A percentile compares a stretch with the other conserved stretches of the same genome.
Evolutionary conservation across 2,888 invertebrate genomes (phyloP).

Genomic region (Habrosyne pyritoides): DNA sequence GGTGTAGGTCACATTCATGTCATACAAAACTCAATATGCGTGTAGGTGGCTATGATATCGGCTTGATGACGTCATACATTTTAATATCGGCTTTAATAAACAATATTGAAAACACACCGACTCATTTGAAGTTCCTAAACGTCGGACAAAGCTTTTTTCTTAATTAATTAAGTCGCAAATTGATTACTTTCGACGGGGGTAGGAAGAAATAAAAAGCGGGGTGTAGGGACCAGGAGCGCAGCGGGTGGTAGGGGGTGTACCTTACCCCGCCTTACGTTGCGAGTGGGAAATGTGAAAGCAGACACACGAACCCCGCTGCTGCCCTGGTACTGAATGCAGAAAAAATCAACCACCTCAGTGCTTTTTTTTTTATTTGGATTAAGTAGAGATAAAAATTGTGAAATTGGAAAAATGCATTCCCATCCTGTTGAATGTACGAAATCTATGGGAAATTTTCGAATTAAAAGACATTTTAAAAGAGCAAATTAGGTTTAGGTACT

Average conservation of each 20-base stretch:
- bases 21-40: neutral
- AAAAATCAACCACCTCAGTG: slow-evolving; percentile 28
- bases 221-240: slow-evolving; percentile 73
- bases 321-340: slow-evolving; percentile 63
- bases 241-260: slow-evolving; percentile 63
- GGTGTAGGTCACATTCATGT: too few species aligned
- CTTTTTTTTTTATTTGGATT: slow-evolving; percentile 3
- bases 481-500: too few species aligned
- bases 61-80: slow-evolving; percentile 9
- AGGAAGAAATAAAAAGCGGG: slow-evolving; percentile 79
- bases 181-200: slow-evolving; percentile 80
- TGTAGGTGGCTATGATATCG: neutral
- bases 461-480: too few species aligned
- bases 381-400: neutral
- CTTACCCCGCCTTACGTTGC: slow-evolving; percentile 73
- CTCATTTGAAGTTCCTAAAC: slow-evolving; percentile 11
- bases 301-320: slow-evolving; percentile 83
- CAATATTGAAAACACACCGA: neutral
- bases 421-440: neutral
- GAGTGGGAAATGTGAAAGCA: slow-evolving; percentile 83
- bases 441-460: too few species aligned
- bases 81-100: slow-evolving; percentile 5
- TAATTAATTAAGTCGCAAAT: slow-evolving; percentile 83
- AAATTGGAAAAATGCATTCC: slow-evolving; percentile 1
- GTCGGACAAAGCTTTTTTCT: slow-evolving; percentile 64